Conservation (phyloP, 2,113 vertebrate species). For the Ptychochromis oligacanthus region DNA sequence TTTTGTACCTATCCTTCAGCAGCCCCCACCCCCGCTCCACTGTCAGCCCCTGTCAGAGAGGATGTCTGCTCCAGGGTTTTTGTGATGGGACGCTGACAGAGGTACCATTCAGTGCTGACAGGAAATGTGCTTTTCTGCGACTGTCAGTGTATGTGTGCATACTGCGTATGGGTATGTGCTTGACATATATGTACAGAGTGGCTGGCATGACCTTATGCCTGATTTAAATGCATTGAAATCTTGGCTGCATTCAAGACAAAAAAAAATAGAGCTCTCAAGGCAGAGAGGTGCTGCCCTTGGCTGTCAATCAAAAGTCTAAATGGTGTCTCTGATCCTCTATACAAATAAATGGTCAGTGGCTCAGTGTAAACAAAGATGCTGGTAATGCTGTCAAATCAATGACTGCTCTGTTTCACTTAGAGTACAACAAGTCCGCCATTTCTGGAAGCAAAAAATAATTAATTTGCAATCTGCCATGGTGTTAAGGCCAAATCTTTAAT, state of each 20-base stretch:
- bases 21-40: neutral
- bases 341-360: neutral
- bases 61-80: conserved; percentile 42
- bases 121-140: conserved; percentile 43
- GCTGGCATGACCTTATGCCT: conserved; percentile 20
- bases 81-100: conserved; percentile 51
- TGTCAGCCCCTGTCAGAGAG: conserved; percentile 55
- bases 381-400: conserved; percentile 11
- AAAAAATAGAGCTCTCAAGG: neutral
- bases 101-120: conserved; percentile 16
- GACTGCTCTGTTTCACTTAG: neutral
- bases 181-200: conserved; percentile 23
- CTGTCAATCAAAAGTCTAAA: conserved; percentile 6
- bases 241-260: conserved; percentile 16
- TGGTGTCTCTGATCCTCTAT: neutral
- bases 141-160: neutral
- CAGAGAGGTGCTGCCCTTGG: neutral
- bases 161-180: neutral
- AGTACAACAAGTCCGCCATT: conserved; percentile 5
- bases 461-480: neutral
- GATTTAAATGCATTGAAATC: conserved; percentile 26
- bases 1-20: conserved; percentile 38
- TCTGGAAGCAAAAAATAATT: neutral
- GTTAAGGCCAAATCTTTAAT: neutral
- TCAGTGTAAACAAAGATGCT: conserved; percentile 1